A percentile compares a stretch with the other conserved stretches of the same genome.
Conservation (phyloP, 1,140 invertebrate species). For the Gonioctena quinquepunctata region DNA sequence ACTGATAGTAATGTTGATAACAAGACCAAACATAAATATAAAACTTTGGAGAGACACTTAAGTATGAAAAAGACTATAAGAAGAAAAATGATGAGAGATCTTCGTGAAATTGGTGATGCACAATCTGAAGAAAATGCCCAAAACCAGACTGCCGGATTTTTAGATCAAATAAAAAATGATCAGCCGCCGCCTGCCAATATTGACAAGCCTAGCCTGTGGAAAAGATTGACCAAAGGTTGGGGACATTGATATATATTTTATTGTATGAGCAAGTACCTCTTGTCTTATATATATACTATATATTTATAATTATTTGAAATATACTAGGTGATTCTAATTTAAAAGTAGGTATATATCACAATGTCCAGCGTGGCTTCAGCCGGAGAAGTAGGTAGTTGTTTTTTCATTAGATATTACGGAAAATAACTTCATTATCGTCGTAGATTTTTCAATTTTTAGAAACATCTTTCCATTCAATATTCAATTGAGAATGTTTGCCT, state of each 20-base stretch:
- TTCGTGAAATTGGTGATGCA: conserved; percentile 58
- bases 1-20: conserved; percentile 35
- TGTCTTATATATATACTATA: conserved; percentile 27
- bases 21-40: conserved; percentile 56
- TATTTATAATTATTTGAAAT: too few relatives aligned
- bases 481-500: too few relatives aligned
- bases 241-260: conserved; percentile 43
- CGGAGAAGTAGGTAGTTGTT: too few relatives aligned
- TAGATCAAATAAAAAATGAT: conserved; percentile 54
- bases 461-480: background rate
- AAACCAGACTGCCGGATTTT: conserved; percentile 43
- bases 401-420: too few relatives aligned
- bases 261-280: too few relatives aligned
- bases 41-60: conserved; percentile 77
- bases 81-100: conserved; percentile 83
- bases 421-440: too few relatives aligned
- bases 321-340: too few relatives aligned
- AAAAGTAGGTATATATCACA: background rate
- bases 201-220: conserved; percentile 55
- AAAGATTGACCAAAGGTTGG: conserved; percentile 55
- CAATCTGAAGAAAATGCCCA: conserved; percentile 32
- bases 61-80: conserved; percentile 87
- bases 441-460: background rate
- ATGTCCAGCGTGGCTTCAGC: too few relatives aligned
- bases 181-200: conserved; percentile 53